phyloP scores from a whole-genome alignment of 2,113 vertebrate species.

The Chaetura pelagica region DNA sequence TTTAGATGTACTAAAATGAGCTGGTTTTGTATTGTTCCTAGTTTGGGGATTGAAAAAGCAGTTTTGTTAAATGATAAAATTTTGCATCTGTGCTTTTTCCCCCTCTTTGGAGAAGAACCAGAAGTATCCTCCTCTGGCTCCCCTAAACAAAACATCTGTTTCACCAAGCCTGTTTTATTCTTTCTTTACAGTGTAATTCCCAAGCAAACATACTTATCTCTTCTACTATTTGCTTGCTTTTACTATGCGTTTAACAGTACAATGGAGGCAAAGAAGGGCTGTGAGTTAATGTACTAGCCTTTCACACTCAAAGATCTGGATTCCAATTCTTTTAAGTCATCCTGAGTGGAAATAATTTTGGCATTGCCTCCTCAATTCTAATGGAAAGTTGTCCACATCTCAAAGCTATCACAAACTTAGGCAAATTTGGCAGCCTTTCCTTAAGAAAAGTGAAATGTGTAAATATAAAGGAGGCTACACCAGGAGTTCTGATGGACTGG shows the following conservation, averaged over 20 bases:
- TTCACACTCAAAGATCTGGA: slow-evolving; percentile 50
- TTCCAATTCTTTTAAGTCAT: slow-evolving; percentile 65
- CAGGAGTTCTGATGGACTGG: neutral
- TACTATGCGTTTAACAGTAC: slow-evolving; percentile 26
- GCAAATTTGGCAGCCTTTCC: slow-evolving; percentile 17
- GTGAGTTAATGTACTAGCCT: slow-evolving; percentile 26
- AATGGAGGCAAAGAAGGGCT: slow-evolving; percentile 28
- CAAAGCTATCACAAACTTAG: slow-evolving; percentile 40
- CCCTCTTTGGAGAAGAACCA: slow-evolving; percentile 24
- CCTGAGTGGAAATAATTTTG: slow-evolving; percentile 48
- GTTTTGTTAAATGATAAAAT: neutral
- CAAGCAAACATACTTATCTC: slow-evolving; percentile 39
- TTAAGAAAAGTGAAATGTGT: neutral
- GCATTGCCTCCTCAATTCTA: slow-evolving; percentile 28
- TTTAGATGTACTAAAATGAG: neutral
- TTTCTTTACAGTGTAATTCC: slow-evolving; percentile 2
- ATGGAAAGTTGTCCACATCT: slow-evolving; percentile 53
- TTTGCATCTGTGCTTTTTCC: neutral
- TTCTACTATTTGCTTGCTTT: slow-evolving; percentile 35
- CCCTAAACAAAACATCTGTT: slow-evolving; percentile 34
- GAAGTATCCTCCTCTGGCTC: slow-evolving; percentile 9
- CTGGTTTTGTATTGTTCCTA: neutral
- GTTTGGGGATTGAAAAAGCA: neutral
- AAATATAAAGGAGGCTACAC: neutral
- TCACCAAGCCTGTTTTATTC: neutral